phyloP scores from a whole-genome alignment of 2,113 vertebrate genomes.

The Microtus pennsylvanicus region DNA sequence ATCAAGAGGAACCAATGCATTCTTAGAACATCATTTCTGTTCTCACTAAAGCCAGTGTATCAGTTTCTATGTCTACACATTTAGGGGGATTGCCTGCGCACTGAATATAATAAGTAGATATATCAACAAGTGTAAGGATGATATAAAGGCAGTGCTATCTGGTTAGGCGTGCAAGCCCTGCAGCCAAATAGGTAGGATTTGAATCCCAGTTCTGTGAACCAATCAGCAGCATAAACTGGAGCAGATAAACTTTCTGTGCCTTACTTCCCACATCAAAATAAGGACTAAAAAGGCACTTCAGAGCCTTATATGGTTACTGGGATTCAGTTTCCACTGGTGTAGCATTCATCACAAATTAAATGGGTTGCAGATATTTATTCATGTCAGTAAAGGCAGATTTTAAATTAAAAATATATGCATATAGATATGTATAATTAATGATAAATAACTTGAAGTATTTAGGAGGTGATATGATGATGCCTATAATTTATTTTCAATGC shows the following conservation, averaged over 20 bases:
- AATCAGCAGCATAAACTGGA: neutral
- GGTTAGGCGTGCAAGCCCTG: neutral
- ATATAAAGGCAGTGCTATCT: neutral
- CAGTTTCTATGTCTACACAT: neutral
- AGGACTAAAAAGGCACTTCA: neutral
- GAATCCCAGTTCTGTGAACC: neutral
- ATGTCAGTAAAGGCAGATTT: slow-evolving; percentile 34
- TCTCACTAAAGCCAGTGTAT: neutral
- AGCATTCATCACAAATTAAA: slow-evolving; percentile 41
- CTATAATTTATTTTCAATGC: neutral
- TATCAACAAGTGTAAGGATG: neutral
- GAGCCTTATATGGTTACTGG: neutral
- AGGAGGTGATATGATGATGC: neutral
- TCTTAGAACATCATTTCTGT: slow-evolving; percentile 25
- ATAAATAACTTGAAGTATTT: slow-evolving; percentile 10
- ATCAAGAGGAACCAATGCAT: neutral
- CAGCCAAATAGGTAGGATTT: neutral
- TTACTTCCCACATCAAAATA: neutral
- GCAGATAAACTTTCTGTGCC: neutral
- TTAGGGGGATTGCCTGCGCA: neutral
- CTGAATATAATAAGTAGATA: neutral
- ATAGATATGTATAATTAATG: neutral
- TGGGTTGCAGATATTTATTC: slow-evolving; percentile 2
- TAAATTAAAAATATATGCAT: neutral
- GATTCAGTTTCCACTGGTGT: neutral